Evolutionary conservation across 2,113 vertebrate species (phyloP).

Genomic region (Chrysemys picta): DNA sequence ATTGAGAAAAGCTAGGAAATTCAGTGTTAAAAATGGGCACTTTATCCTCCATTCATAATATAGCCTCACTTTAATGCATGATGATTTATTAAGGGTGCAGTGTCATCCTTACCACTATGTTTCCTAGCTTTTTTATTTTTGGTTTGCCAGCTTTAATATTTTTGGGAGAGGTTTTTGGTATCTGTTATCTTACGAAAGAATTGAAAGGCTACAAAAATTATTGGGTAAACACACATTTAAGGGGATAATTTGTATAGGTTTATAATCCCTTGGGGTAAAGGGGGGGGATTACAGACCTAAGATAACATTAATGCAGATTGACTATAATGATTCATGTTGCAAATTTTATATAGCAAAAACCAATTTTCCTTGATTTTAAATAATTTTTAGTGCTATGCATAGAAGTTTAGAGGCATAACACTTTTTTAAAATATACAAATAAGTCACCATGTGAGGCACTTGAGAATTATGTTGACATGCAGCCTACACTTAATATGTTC

Average conservation of each 20-base stretch:
- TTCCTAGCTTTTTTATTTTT: not conserved
- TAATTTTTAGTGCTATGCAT: not conserved
- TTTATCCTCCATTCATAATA: not conserved
- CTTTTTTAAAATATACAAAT: not conserved
- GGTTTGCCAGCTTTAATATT: not conserved
- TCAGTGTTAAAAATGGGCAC: rapidly evolving
- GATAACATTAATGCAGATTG: not conserved
- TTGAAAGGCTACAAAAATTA: not conserved
- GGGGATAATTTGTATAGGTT: not conserved
- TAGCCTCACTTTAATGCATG: not conserved
- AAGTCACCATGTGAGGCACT: not conserved
- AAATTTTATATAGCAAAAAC: not conserved
- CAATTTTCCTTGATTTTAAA: not conserved
- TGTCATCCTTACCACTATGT: not conserved
- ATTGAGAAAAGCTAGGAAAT: not conserved
- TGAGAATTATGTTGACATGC: not conserved
- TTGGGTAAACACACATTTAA: not conserved
- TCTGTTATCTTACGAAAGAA: not conserved
- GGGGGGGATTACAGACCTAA: not conserved
- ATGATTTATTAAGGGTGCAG: not conserved
- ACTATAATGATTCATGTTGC: not conserved
- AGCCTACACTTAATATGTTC: not conserved
- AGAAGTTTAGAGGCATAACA: not conserved
- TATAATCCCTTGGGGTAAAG: not conserved
- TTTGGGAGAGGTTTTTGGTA: not conserved